Evolutionary conservation across 2,797 vertebrate species (phyloP), one percentile per base, ranked within the genome.

Genomic region (Hoplostethus atlanticus): DNA sequence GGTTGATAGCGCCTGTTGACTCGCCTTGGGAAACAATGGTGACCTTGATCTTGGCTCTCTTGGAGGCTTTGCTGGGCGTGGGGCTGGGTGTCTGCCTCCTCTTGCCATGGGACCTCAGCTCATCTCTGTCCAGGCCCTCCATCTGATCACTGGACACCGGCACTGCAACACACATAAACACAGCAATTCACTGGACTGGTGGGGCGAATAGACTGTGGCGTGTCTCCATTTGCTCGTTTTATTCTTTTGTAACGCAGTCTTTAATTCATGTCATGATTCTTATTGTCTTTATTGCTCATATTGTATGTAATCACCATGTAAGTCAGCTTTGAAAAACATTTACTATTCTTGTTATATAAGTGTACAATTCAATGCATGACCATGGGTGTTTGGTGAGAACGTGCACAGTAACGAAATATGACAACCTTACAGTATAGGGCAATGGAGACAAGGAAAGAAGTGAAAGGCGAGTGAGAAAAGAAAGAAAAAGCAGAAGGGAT

Each of bases 21-120:
- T 98, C 98, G 5, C 96, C 96, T 50, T 97, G 97, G 63, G 97
- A 97, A 74, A 98, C 94, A 62, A 98, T 96, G 81, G 98, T 98
- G 91, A 99, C 98, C 94, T 99, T 98, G 89, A 99, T 97, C 94
- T 98, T 99, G 48, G 98, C 96, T 81, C 96, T 94, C 90, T 99
- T 99, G 84, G 97, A 94, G 44, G 95, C 40, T 84, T 97, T 98
- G 71, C 80, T 92, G 28, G 91, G 92, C 13, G 94, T 96, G 31
- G 96, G 97, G 89, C 96, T 98, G 1, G 96, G 94, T 1, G 94
- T 92, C 80, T 96, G 96, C 12, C 95, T 95, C 72, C 96, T 95
- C 94, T 97, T 99, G 90, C 97, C 94, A 53, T 96, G 96, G 50
- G 89, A 50, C 16, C 96, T 90, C 31, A 89, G 76, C n/a, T 98